These are phyloP conservation scores for Blastobasis lacticolella DNA, from an alignment of 2,888 invertebrate genomes.

Conservation along the genomic window DNA sequence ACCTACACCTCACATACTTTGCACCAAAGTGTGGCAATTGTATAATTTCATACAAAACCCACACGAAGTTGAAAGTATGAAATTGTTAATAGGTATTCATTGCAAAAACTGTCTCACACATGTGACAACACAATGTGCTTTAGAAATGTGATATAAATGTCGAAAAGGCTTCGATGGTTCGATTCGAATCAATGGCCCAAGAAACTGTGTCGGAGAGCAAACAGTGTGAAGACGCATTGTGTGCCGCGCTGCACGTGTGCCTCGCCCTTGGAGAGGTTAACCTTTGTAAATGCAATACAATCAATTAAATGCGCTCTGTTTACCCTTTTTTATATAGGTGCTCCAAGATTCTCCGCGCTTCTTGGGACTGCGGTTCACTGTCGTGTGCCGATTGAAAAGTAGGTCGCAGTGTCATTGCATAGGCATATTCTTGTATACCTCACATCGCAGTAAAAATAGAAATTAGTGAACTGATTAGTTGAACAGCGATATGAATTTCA, in stretches of 20 bases:
- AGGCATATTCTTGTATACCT: no score
- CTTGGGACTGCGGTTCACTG: slow-evolving; percentile 17
- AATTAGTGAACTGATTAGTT: no score
- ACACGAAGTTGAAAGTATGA: slow-evolving; percentile 2
- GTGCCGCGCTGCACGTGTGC: slow-evolving; percentile 47
- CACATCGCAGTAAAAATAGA: no score
- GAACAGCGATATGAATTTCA: no score
- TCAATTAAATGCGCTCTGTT: slow-evolving; percentile 46
- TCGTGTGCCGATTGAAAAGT: neutral
- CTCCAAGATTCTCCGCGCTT: slow-evolving; percentile 33
- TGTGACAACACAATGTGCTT: slow-evolving; percentile 2
- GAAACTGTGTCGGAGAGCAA: slow-evolving; percentile 16
- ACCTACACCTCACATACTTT: no score
- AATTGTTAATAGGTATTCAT: neutral
- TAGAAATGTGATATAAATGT: slow-evolving; percentile 17
- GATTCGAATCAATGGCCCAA: slow-evolving; percentile 29
- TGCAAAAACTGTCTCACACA: neutral
- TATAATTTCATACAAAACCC: no score
- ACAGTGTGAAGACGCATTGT: slow-evolving; percentile 2
- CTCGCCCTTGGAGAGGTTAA: slow-evolving; percentile 20
- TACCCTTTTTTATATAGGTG: slow-evolving; percentile 24
- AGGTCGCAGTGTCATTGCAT: no score
- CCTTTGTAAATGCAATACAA: slow-evolving; percentile 31
- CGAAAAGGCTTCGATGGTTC: slow-evolving; percentile 26
- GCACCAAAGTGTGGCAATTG: no score